phyloP scores from a whole-genome alignment of 2,797 vertebrate genomes.

The Lateolabrax maculatus region DNA sequence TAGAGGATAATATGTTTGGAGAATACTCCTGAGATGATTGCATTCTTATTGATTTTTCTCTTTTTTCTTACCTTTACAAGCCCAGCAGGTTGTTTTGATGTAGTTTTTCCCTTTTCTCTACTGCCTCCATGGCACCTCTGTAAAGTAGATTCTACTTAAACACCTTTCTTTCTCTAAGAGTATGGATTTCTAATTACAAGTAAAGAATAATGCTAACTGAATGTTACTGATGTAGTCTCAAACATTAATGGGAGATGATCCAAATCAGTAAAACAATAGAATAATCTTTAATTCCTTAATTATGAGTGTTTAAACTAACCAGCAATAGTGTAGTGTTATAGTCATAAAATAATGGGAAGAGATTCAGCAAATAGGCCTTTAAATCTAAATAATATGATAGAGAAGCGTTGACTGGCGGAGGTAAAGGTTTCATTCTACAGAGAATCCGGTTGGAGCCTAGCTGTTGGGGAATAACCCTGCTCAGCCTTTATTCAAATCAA shows the following conservation, averaged over 20 bases:
- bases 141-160: conserved; percentile 36
- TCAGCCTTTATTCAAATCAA: background rate
- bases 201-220: conserved; percentile 3
- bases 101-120: conserved; percentile 14
- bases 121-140: conserved; percentile 17
- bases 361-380: background rate
- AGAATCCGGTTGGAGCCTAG: background rate
- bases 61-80: conserved; percentile 51
- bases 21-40: conserved; percentile 56
- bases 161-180: conserved; percentile 12
- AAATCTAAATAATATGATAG: no score
- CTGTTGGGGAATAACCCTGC: background rate
- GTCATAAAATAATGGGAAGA: background rate
- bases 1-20: conserved; percentile 37
- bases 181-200: conserved; percentile 23
- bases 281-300: background rate
- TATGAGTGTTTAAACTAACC: background rate
- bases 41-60: conserved; percentile 59
- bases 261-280: background rate
- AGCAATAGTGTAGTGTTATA: background rate
- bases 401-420: no score
- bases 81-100: conserved; percentile 34
- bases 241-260: conserved; percentile 1
- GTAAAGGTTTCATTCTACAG: background rate
- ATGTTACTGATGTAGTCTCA: conserved; percentile 15